Conservation (phyloP, 1,140 invertebrate genomes). For the Diorhabda sublineata region DNA sequence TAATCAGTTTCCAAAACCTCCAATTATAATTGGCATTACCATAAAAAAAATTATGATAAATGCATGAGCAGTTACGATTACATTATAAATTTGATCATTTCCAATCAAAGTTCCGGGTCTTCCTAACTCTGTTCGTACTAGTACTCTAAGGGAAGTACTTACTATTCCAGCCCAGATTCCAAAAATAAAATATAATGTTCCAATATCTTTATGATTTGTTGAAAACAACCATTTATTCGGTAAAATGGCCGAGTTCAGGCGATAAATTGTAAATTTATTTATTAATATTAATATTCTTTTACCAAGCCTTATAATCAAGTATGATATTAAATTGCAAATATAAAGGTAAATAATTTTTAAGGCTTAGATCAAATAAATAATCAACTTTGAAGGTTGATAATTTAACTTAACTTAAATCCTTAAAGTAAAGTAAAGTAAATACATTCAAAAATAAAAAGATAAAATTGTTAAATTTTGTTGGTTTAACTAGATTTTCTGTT, state of each 20-base stretch:
- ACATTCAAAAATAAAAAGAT: constrained; percentile 38
- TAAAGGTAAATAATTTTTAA: constrained; percentile 50
- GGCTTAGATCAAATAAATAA: constrained; percentile 51
- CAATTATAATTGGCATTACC: constrained; percentile 74
- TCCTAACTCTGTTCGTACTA: constrained; percentile 66
- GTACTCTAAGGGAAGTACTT: constrained; percentile 58
- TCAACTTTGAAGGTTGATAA: constrained; percentile 58
- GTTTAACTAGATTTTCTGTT: not conserved
- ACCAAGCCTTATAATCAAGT: constrained; percentile 50
- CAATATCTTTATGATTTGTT: constrained; percentile 76
- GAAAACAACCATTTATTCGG: constrained; percentile 57
- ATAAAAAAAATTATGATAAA: constrained; percentile 79
- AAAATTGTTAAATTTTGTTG: constrained; percentile 19
- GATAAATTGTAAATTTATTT: constrained; percentile 56
- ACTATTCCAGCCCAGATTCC: constrained; percentile 62
- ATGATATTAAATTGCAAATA: constrained; percentile 56
- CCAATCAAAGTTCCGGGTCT: constrained; percentile 56
- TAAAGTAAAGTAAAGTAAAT: constrained; percentile 44
- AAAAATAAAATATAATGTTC: constrained; percentile 70
- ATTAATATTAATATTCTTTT: constrained; percentile 49
- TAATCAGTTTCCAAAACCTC: constrained; percentile 75
- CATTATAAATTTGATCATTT: constrained; percentile 69
- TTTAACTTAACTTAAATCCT: constrained; percentile 57
- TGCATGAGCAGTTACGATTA: constrained; percentile 67
- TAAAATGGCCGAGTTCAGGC: constrained; percentile 55